These are phyloP conservation scores for Hestina assimilis DNA, from an alignment of 1,140 invertebrate genomes.

Conservation along the genomic window DNA sequence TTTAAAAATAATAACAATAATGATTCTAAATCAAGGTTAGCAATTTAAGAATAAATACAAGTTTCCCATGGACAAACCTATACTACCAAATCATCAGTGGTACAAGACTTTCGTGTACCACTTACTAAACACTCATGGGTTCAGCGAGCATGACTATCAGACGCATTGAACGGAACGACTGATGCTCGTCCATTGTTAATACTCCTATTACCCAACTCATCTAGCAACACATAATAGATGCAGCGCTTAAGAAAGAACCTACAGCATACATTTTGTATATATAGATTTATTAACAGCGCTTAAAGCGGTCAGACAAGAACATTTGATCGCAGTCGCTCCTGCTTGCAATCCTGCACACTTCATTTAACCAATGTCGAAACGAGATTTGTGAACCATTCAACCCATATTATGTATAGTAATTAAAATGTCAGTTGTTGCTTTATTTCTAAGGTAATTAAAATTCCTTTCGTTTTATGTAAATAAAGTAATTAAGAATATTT, in stretches of 20 bases:
- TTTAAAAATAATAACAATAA: too few relatives aligned
- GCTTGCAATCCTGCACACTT: conserved; percentile 39
- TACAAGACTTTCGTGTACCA: too few relatives aligned
- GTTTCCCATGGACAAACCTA: too few relatives aligned
- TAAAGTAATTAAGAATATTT: not conserved
- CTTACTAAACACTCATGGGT: conserved; percentile 22
- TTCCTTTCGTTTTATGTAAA: not conserved
- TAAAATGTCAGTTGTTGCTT: not conserved
- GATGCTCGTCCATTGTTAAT: conserved; percentile 38
- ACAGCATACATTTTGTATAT: not conserved
- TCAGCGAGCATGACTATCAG: conserved; percentile 47
- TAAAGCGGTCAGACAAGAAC: not conserved
- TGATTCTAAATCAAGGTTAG: too few relatives aligned
- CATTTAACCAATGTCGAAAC: conserved; percentile 48
- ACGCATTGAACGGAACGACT: conserved; percentile 36
- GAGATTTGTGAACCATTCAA: conserved; percentile 17
- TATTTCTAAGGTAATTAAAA: not conserved
- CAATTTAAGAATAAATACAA: too few relatives aligned
- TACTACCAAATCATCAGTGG: too few relatives aligned
- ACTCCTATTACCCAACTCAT: conserved; percentile 40
- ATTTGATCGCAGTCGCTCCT: conserved; percentile 20
- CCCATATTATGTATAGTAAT: not conserved
- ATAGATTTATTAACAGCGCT: conserved; percentile 2
- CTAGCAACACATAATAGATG: conserved; percentile 2
- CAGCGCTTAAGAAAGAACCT: conserved; percentile 8